phyloP scores from a whole-genome alignment of 2,113 vertebrate genomes.

The Mormyrus iriodes region DNA sequence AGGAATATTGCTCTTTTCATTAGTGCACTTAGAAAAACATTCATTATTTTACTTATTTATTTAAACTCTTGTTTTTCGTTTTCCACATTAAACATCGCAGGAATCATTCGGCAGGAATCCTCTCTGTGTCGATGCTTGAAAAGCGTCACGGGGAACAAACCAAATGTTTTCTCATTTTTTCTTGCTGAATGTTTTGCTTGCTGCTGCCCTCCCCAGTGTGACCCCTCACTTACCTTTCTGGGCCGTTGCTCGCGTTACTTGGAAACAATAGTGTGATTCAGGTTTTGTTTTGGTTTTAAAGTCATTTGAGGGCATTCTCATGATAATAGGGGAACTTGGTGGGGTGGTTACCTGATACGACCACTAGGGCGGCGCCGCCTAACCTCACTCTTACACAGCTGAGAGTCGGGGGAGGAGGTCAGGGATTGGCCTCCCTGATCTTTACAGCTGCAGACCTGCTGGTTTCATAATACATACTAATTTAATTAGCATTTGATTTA shows the following conservation, averaged over 20 bases:
- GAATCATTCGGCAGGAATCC: neutral
- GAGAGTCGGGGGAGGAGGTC: neutral
- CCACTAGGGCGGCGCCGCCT: neutral
- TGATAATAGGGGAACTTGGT: neutral
- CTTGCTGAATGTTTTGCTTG: neutral
- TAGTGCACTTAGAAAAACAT: neutral
- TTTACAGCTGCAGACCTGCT: neutral
- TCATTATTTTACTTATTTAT: neutral
- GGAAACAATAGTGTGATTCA: conserved; percentile 16
- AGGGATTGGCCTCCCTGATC: neutral
- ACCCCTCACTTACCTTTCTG: neutral
- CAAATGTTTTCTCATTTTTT: neutral
- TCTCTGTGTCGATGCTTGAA: neutral
- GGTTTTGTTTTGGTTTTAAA: conserved; percentile 6
- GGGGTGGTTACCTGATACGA: neutral
- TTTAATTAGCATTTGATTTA: neutral
- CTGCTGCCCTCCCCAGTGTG: neutral
- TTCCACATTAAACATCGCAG: neutral
- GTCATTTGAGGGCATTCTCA: neutral
- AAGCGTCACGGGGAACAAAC: neutral
- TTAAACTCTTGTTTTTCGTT: neutral
- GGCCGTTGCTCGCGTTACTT: neutral
- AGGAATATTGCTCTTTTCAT: neutral
- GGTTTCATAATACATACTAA: neutral
- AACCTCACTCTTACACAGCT: neutral